A percentile compares a stretch with the other conserved stretches of the same genome.
These are phyloP conservation scores for Drymonia ruficornis DNA, from an alignment of 2,888 invertebrate genomes.

Conservation along the genomic window DNA sequence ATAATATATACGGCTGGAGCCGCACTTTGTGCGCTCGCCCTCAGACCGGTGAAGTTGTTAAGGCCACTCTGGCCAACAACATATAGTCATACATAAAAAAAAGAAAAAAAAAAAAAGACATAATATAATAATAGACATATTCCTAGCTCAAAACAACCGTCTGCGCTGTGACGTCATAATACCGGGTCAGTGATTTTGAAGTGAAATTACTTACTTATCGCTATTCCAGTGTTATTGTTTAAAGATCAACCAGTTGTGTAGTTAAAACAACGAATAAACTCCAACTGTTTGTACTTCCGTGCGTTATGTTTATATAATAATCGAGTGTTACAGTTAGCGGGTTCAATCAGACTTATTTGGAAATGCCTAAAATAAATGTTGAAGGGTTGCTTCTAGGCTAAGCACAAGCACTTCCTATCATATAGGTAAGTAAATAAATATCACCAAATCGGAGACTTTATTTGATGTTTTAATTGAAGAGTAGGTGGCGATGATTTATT, in stretches of 20 bases:
- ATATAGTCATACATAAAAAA: no score
- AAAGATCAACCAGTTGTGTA: constrained; percentile 45
- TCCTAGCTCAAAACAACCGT: neutral
- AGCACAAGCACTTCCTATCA: no score
- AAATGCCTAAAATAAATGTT: neutral
- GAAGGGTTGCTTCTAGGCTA: no score
- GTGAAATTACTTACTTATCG: constrained; percentile 9
- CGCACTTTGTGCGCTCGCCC: no score
- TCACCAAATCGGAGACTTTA: no score
- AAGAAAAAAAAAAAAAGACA: no score
- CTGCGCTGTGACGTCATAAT: neutral
- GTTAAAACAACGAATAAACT: constrained; percentile 42
- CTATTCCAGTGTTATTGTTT: constrained; percentile 24
- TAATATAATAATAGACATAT: neutral
- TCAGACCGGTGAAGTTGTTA: no score
- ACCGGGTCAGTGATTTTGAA: neutral
- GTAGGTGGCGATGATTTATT: no score
- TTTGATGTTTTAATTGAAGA: no score
- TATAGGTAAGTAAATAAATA: no score
- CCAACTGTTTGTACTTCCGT: constrained; percentile 47
- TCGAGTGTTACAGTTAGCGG: constrained; percentile 18
- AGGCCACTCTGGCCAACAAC: no score
- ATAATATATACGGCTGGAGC: no score
- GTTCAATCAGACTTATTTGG: constrained; percentile 2
- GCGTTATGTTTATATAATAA: constrained; percentile 48